Evolutionary conservation across 92 coral and sea anemone species (phyloP).

Genomic region (Porites rus): DNA sequence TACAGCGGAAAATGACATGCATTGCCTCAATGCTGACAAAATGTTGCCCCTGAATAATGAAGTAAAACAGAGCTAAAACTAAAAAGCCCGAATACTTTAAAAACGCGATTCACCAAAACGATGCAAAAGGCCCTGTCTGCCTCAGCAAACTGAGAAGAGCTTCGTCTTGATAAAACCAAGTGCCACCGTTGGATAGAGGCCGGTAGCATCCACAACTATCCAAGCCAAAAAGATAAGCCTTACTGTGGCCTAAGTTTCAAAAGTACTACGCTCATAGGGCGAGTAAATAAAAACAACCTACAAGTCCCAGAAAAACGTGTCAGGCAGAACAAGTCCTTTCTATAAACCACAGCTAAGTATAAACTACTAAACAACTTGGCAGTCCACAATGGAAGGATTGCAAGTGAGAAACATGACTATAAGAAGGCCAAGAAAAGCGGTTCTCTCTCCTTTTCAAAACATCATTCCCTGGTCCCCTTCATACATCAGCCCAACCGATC

Average conservation of each 20-base stretch:
- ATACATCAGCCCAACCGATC: conserved; percentile 83
- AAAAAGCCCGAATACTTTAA: neutral
- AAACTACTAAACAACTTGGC: neutral
- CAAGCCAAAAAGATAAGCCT: neutral
- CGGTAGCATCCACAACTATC: neutral
- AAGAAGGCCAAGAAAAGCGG: neutral
- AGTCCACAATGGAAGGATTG: neutral
- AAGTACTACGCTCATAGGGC: neutral
- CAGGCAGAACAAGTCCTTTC: neutral
- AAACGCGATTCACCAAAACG: neutral
- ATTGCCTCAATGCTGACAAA: neutral
- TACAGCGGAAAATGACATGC: neutral
- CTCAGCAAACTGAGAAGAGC: neutral
- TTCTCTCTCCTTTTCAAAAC: neutral
- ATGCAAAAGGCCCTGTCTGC: neutral
- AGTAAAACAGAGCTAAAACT: neutral
- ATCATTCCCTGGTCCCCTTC: neutral
- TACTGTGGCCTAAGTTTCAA: neutral
- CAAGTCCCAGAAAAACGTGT: neutral
- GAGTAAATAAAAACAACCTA: neutral
- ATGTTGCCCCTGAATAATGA: neutral
- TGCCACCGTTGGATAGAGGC: neutral
- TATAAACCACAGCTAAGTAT: neutral
- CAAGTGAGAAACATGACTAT: neutral
- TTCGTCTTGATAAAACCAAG: neutral